phyloP scores from a whole-genome alignment of 2,888 invertebrate genomes.

The Eucriotettix oculatus region DNA sequence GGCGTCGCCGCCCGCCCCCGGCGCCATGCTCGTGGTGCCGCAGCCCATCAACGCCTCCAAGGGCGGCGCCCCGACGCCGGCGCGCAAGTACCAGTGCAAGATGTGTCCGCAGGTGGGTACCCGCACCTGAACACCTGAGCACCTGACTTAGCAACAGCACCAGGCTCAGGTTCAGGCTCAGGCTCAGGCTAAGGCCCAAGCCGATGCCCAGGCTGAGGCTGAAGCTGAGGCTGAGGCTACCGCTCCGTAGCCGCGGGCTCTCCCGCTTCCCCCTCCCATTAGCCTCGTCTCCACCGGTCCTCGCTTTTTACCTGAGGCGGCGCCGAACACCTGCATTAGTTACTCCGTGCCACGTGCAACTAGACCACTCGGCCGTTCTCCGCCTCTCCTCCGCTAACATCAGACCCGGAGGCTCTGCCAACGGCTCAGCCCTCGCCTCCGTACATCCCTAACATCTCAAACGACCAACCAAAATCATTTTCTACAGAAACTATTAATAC shows the following conservation, averaged over 20 bases:
- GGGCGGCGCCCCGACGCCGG: slow-evolving; percentile 25
- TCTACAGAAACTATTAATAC: too few relatives aligned
- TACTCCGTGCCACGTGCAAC: background rate
- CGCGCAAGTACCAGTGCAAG: slow-evolving; percentile 83
- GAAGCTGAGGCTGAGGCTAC: background rate
- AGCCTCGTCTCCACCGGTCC: background rate
- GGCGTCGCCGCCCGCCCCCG: slow-evolving; percentile 35
- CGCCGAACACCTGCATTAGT: background rate
- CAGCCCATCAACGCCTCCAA: slow-evolving; percentile 64
- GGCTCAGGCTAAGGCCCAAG: too few relatives aligned
- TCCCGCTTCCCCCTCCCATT: background rate
- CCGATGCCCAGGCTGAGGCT: too few relatives aligned
- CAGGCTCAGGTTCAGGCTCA: too few relatives aligned
- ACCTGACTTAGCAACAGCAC: too few relatives aligned
- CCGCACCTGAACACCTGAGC: background rate
- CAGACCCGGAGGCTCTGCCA: too few relatives aligned
- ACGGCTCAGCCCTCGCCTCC: too few relatives aligned
- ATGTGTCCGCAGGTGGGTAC: slow-evolving; percentile 82
- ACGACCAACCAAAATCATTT: too few relatives aligned
- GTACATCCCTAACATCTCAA: too few relatives aligned
- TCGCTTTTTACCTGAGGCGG: background rate
- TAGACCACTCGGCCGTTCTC: background rate
- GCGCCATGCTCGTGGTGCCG: slow-evolving; percentile 68
- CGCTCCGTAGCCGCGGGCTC: background rate
- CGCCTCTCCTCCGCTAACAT: background rate